Evolutionary conservation across 2,797 vertebrate species (phyloP), one percentile per base, ranked within the genome.

Genomic region (Mallotus villosus): DNA sequence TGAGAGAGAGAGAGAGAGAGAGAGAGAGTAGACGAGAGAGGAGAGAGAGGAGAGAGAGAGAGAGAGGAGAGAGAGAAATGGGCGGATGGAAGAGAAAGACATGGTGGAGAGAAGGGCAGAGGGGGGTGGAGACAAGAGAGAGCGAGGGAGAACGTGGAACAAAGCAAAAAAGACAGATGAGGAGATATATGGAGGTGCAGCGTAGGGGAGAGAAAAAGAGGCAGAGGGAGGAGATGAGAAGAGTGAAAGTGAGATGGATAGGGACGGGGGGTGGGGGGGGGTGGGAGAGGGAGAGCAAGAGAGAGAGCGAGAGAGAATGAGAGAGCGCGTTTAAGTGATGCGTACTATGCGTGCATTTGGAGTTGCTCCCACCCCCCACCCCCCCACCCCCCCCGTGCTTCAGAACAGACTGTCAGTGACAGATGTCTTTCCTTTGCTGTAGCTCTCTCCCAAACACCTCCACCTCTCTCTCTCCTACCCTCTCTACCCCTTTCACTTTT

Each of bases 391-490:
- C 22, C 14, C 37, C 29, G 7, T 72, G 46, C 49, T 63, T 5
- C 24, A 53, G 51, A 67, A 67, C 49, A 67, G 49, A 8, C 49
- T 55, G 66, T 19, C 49, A 21, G 66, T 67, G 66, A 67, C 66
- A 67, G 21, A 61, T 41, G 51, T 67, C 65, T 67, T 21, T 71
- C 46, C 51, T 16, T 17, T 32, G 4, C n/a, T 61, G 12, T 67
- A 46, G 53, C 64, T 67, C 14, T 27, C 41, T 53, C 22, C 24
- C 24, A 16, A 22, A 41, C 27, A n/a, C 25, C 51, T 63, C 66
- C 1, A 67, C 46, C 66, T 32, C 70, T 46, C 63, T 49, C 75
- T 78, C 72, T 55, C 72, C 62, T 61, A 81, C 67, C 37, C 55
- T 53, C 46, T 64, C 55, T 21, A 63, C 25, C 46, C 21, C 60